Conservation (phyloP, 2,888 invertebrate species). For the Lepidonotus clava region DNA sequence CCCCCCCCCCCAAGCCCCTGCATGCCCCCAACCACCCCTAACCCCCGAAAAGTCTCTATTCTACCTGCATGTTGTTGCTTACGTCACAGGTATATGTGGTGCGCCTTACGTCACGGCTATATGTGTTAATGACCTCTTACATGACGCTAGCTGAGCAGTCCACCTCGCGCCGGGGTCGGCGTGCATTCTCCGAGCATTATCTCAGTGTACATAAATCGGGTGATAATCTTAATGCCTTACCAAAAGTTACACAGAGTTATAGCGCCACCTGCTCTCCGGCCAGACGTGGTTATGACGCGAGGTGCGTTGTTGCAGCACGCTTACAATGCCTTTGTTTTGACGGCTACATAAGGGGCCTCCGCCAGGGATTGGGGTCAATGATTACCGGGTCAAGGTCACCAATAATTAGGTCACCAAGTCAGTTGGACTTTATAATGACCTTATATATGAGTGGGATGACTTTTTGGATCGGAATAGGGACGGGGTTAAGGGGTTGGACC, state of each 20-base stretch:
- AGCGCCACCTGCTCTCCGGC: background rate
- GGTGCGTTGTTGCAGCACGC: background rate
- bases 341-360: background rate
- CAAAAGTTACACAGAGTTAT: background rate
- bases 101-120: slow-evolving; percentile 14
- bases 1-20: background rate
- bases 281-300: background rate
- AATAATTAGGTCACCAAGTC: slow-evolving; percentile 8
- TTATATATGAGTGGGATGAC: background rate
- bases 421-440: background rate
- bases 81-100: background rate
- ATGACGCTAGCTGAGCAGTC: slow-evolving; percentile 17
- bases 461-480: background rate
- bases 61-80: slow-evolving; percentile 10
- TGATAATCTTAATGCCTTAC: slow-evolving; percentile 43
- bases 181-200: slow-evolving; percentile 29
- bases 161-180: background rate
- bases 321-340: slow-evolving; percentile 41
- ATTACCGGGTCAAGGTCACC: background rate
- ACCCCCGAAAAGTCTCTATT: background rate
- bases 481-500: background rate
- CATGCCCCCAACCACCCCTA: background rate
- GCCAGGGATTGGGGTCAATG: background rate
- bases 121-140: slow-evolving; percentile 46
- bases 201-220: slow-evolving; percentile 30